These are phyloP conservation scores for Botia almorhae DNA, from an alignment of 2,797 vertebrate genomes.

Conservation along the genomic window DNA sequence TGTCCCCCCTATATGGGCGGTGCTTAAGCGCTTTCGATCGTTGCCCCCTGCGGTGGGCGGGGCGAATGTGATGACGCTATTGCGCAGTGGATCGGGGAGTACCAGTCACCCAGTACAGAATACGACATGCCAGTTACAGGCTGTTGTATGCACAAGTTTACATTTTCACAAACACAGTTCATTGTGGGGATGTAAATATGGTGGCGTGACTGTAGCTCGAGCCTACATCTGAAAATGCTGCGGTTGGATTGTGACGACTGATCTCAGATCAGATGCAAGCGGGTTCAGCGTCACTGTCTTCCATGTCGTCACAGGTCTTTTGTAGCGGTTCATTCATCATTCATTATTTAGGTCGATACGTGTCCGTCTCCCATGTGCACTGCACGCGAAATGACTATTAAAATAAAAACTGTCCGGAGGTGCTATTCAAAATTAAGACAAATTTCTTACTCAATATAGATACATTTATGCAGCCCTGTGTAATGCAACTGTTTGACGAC, in stretches of 20 bases:
- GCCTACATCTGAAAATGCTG: too few relatives aligned
- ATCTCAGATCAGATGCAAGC: neutral
- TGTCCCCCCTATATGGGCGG: slow-evolving; percentile 55
- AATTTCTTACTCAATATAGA: too few relatives aligned
- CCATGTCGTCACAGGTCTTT: neutral
- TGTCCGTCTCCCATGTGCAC: neutral
- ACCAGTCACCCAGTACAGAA: neutral
- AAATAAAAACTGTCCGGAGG: neutral
- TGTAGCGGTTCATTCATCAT: slow-evolving; percentile 16
- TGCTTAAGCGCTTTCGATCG: neutral
- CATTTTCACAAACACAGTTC: neutral
- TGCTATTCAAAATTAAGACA: neutral
- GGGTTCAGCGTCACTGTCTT: neutral
- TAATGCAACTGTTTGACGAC: too few relatives aligned
- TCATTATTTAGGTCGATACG: neutral
- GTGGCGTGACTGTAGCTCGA: neutral
- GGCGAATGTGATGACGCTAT: slow-evolving; percentile 9
- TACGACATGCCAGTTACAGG: too few relatives aligned
- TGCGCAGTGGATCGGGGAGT: neutral
- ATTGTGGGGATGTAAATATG: neutral
- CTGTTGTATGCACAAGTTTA: too few relatives aligned
- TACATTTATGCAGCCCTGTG: too few relatives aligned
- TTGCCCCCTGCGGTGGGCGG: neutral
- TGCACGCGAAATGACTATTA: neutral
- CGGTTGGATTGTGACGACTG: neutral